A percentile compares a stretch with the other conserved stretches of the same genome.
phyloP scores from a whole-genome alignment of 2,113 vertebrate genomes.

The Xiphophorus couchianus region DNA sequence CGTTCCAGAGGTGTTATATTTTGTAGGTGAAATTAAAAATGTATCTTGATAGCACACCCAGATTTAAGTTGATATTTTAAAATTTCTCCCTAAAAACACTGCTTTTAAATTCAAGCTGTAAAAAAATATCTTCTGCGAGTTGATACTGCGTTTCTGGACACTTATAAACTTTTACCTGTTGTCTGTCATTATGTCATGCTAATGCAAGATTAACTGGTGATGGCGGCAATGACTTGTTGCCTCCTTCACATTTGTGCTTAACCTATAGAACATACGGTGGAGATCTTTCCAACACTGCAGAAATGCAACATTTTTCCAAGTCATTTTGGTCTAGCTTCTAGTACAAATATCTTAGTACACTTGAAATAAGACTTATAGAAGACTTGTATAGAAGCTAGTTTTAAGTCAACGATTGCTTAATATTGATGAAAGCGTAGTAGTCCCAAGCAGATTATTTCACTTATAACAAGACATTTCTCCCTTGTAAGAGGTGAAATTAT shows the following conservation, averaged over 20 bases:
- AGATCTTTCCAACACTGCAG: slow-evolving; percentile 45
- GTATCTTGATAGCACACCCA: background rate
- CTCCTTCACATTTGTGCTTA: slow-evolving; percentile 39
- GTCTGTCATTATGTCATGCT: slow-evolving; percentile 57
- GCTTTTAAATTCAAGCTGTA: background rate
- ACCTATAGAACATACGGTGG: slow-evolving; percentile 52
- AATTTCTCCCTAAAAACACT: background rate
- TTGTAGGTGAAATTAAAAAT: slow-evolving; percentile 15
- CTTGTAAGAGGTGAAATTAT: too few relatives aligned
- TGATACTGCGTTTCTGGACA: slow-evolving; percentile 22
- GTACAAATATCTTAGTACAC: too few relatives aligned
- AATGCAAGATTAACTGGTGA: slow-evolving; percentile 69
- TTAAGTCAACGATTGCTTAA: too few relatives aligned
- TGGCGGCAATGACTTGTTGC: slow-evolving; percentile 51
- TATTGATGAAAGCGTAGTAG: too few relatives aligned
- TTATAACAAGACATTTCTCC: too few relatives aligned
- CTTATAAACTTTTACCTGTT: slow-evolving; percentile 61
- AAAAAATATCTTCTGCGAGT: slow-evolving; percentile 26
- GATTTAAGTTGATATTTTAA: background rate
- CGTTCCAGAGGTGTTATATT: slow-evolving; percentile 14
- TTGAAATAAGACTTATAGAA: too few relatives aligned
- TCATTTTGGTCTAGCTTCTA: too few relatives aligned
- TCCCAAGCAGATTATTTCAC: too few relatives aligned
- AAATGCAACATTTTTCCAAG: too few relatives aligned
- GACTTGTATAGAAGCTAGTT: too few relatives aligned